Percentiles rank a stretch among this genome's conserved stretches.
These are phyloP conservation scores for Sturnus vulgaris DNA, from an alignment of 2,113 vertebrate genomes.

Conservation along the genomic window DNA sequence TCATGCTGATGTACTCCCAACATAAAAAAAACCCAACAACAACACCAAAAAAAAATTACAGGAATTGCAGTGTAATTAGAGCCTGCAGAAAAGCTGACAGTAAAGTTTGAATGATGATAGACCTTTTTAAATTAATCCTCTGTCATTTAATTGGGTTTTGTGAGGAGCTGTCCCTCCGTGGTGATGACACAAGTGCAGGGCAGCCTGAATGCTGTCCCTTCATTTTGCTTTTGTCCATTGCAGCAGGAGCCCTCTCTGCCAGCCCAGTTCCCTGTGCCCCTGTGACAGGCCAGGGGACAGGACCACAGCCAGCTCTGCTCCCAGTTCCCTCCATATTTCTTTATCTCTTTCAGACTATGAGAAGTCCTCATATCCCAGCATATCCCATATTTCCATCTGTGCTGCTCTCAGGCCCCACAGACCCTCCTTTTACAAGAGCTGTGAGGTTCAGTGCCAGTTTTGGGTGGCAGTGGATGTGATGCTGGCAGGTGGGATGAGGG, in stretches of 20 bases:
- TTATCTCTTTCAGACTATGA: fast-evolving
- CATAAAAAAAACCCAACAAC: not conserved
- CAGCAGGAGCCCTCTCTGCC: not conserved
- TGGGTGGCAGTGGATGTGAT: not conserved
- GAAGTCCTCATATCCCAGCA: not conserved
- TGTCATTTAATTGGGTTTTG: not conserved
- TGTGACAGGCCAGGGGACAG: fast-evolving
- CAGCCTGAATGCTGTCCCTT: not conserved
- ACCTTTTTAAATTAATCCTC: not conserved
- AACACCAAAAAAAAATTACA: not conserved
- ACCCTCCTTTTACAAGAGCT: not conserved
- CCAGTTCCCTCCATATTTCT: not conserved
- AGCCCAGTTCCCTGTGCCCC: no score
- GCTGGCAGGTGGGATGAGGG: not conserved
- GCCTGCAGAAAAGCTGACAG: not conserved
- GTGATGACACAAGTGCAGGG: not conserved
- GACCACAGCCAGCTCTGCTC: not conserved
- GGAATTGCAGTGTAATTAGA: not conserved
- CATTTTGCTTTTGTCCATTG: not conserved
- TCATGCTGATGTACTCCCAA: not conserved
- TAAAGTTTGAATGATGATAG: not conserved
- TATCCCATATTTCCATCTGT: not conserved
- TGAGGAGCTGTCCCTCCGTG: not conserved
- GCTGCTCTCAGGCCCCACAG: not conserved
- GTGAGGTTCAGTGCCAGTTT: not conserved